These are phyloP conservation scores for Ovibos moschatus DNA, from an alignment of 2,113 vertebrate genomes.

Conservation along the genomic window DNA sequence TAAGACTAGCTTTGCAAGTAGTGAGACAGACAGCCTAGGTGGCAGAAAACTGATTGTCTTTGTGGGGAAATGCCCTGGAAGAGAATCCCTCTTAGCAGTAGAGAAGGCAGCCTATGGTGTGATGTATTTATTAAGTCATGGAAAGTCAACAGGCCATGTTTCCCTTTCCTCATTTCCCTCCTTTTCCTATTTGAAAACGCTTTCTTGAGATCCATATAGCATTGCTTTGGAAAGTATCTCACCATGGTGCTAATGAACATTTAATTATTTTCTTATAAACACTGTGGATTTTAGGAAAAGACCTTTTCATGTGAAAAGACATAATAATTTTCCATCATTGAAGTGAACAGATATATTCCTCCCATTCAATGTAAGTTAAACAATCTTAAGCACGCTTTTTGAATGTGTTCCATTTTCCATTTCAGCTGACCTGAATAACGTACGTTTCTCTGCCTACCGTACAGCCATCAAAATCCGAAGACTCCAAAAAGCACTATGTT, in stretches of 20 bases:
- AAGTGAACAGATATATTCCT: neutral
- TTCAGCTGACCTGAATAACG: conserved; percentile 96
- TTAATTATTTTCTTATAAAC: conserved; percentile 25
- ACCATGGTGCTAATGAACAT: neutral
- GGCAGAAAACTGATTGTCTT: neutral
- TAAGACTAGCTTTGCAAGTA: neutral
- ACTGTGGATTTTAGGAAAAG: neutral
- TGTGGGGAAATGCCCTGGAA: neutral
- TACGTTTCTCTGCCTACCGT: conserved; percentile 98
- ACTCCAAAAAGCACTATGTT: conserved; percentile 95
- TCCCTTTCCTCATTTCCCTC: neutral
- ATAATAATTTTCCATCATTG: neutral
- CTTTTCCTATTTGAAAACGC: neutral
- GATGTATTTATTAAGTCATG: neutral
- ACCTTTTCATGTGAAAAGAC: neutral
- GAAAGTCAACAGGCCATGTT: neutral
- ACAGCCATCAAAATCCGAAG: conserved; percentile 98
- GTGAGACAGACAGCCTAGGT: neutral
- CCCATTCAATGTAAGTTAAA: neutral
- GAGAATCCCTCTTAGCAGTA: neutral
- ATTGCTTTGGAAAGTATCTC: neutral
- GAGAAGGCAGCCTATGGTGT: neutral
- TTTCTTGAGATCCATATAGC: neutral
- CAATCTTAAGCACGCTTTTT: neutral
- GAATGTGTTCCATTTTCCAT: conserved; percentile 53